Percentiles rank a stretch among this genome's conserved stretches.
phyloP scores from a whole-genome alignment of 2,888 invertebrate species.

The Ennomos erosarius region DNA sequence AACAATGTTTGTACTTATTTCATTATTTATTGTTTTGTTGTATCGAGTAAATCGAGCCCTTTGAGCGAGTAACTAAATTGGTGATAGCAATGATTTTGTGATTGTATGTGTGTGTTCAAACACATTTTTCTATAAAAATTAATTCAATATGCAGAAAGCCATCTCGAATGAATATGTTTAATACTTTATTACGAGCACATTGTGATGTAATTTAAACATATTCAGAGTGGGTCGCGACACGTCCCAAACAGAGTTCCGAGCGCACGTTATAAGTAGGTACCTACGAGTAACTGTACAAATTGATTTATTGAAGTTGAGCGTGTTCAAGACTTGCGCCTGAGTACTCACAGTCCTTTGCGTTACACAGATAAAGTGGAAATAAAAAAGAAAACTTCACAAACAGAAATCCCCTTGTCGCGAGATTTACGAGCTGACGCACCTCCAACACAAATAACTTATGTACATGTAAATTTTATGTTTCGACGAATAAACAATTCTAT shows the following conservation, averaged over 20 bases:
- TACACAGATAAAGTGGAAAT: constrained; percentile 82
- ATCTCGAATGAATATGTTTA: constrained; percentile 20
- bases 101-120: too few species aligned
- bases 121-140: background rate
- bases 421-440: constrained; percentile 83
- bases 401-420: constrained; percentile 83
- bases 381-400: constrained; percentile 83
- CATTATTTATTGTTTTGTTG: constrained; percentile 24
- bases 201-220: constrained; percentile 61
- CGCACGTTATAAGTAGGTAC: constrained; percentile 77
- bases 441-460: constrained; percentile 76
- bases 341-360: constrained; percentile 79
- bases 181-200: constrained; percentile 39
- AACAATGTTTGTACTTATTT: constrained; percentile 26
- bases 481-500: constrained; percentile 58
- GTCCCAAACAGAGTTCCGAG: constrained; percentile 64
- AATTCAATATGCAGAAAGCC: constrained; percentile 10
- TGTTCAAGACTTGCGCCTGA: constrained; percentile 78
- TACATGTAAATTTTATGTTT: constrained; percentile 80
- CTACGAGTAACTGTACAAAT: constrained; percentile 80
- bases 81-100: too few species aligned
- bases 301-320: constrained; percentile 85
- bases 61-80: constrained; percentile 8
- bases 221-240: constrained; percentile 69
- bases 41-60: constrained; percentile 9